Conservation (phyloP, 2,888 invertebrate species). For the Drosophila birchii region DNA sequence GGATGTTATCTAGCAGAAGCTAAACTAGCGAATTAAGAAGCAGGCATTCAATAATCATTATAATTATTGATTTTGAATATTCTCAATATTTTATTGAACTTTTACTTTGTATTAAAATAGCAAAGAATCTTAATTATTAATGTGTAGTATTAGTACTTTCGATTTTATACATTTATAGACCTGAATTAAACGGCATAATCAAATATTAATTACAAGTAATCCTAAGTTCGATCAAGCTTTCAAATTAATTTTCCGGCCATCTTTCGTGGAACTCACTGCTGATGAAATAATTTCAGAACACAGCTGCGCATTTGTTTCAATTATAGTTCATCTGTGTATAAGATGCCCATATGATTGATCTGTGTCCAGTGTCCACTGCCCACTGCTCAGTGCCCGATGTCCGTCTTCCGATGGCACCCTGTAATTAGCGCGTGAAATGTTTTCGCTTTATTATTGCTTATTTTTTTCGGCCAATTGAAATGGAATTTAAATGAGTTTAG, state of each 20-base stretch:
- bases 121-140: too few relatives aligned
- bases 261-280: constrained; percentile 23
- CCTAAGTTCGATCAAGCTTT: constrained; percentile 8
- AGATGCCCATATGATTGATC: constrained; percentile 79
- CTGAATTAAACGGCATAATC: not conserved
- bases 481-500: constrained; percentile 79
- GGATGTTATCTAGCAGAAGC: too few relatives aligned
- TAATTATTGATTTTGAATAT: too few relatives aligned
- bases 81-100: too few relatives aligned
- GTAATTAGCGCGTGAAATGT: constrained; percentile 77
- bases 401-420: constrained; percentile 65
- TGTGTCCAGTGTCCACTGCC: constrained; percentile 49
- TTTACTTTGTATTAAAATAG: too few relatives aligned
- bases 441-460: constrained; percentile 38
- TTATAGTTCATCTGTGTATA: constrained; percentile 26
- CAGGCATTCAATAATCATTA: too few relatives aligned
- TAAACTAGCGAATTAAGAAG: too few relatives aligned
- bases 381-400: constrained; percentile 9
- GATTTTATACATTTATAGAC: too few relatives aligned
- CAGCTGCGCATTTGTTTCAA: constrained; percentile 75
- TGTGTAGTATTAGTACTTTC: too few relatives aligned
- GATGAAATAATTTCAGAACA: constrained; percentile 67
- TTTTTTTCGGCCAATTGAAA: constrained; percentile 74
- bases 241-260: constrained; percentile 1
- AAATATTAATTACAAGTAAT: not conserved